These are phyloP conservation scores for Chloroceryle amazona DNA, from an alignment of 2,797 vertebrate genomes.

Conservation along the genomic window DNA sequence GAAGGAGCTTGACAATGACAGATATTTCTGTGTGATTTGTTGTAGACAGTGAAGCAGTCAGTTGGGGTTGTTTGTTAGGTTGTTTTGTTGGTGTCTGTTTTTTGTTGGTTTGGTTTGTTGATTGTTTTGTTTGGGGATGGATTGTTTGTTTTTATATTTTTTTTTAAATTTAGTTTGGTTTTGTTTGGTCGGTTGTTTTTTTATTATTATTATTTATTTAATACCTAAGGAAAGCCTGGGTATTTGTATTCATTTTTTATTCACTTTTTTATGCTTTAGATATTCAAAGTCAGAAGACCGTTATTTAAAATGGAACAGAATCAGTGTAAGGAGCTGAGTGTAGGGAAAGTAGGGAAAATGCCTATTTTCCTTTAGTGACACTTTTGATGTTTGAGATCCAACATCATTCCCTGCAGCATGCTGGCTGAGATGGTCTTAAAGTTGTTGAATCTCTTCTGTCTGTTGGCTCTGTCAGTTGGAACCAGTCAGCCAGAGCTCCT, in stretches of 20 bases:
- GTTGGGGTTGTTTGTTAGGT: not conserved
- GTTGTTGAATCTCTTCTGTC: not conserved
- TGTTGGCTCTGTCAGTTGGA: not conserved
- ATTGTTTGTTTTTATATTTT: accelerated
- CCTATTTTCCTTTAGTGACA: not conserved
- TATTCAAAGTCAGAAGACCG: not conserved
- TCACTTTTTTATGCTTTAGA: not conserved
- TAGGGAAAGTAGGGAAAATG: not conserved
- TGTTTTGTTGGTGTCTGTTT: no score
- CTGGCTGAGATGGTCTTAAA: not conserved
- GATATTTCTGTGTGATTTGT: not conserved
- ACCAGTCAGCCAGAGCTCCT: not conserved
- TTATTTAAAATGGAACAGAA: not conserved
- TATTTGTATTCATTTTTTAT: not conserved
- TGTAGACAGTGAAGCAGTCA: not conserved
- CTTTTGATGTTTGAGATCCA: not conserved
- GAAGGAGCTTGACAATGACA: not conserved
- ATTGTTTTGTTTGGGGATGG: no score
- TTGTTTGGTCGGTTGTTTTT: not conserved
- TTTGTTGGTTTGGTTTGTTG: no score
- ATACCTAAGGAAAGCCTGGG: not conserved
- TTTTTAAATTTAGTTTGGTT: no score
- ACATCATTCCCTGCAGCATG: accelerated
- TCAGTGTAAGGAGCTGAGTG: not conserved
- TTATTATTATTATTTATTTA: not conserved